Evolutionary conservation across 2,113 vertebrate genomes (phyloP).

Genomic region (Rutilus rutilus): DNA sequence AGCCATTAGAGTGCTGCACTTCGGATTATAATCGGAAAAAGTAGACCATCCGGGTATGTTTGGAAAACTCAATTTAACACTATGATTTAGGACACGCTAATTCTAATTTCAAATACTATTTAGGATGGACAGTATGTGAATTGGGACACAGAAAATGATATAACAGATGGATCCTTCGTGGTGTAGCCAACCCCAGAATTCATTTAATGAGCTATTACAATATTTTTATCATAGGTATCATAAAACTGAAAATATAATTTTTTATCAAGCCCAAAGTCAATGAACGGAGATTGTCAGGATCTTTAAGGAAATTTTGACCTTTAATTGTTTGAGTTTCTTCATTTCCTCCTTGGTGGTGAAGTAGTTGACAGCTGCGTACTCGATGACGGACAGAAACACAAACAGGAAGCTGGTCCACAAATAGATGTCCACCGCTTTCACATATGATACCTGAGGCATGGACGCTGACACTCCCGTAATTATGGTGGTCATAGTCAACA

Average conservation of each 20-base stretch:
- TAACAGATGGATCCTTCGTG: too few relatives aligned
- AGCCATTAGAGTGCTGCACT: too few relatives aligned
- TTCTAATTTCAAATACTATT: too few relatives aligned
- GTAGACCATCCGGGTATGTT: too few relatives aligned
- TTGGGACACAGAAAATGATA: too few relatives aligned
- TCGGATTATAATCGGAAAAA: too few relatives aligned
- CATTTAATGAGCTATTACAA: neutral
- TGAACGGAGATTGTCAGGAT: neutral
- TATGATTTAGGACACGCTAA: too few relatives aligned
- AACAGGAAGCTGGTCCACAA: constrained; percentile 94
- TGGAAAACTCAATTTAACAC: too few relatives aligned
- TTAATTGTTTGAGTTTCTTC: constrained; percentile 74
- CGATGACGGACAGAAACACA: constrained; percentile 89
- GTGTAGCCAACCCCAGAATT: too few relatives aligned
- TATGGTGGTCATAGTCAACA: constrained; percentile 92
- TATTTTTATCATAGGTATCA: constrained; percentile 43
- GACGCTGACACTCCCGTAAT: constrained; percentile 89
- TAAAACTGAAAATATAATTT: neutral
- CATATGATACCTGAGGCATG: constrained; percentile 93
- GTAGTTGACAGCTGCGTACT: constrained; percentile 91
- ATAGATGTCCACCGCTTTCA: constrained; percentile 91
- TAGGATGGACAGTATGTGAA: too few relatives aligned
- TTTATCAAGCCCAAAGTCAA: neutral
- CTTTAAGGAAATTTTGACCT: constrained; percentile 53
- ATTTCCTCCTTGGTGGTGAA: constrained; percentile 88